Evolutionary conservation across 2,888 invertebrate species (phyloP).

Genomic region (Hybos culiciformis): DNA sequence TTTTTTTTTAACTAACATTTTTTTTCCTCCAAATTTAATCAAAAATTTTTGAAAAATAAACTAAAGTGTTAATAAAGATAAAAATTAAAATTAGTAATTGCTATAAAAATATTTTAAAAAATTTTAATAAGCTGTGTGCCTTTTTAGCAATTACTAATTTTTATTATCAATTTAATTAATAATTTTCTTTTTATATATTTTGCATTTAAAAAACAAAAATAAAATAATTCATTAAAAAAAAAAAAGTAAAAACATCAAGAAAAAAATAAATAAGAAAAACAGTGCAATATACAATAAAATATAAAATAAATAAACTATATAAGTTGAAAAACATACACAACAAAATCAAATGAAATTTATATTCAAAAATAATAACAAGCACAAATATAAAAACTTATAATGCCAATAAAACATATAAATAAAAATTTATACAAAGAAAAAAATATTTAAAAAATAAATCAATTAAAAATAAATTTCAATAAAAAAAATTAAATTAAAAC

Average conservation of each 20-base stretch:
- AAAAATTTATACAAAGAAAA: not conserved
- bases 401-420: too few species aligned
- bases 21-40: too few species aligned
- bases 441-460: not conserved
- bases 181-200: not conserved
- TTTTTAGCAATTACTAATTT: slow-evolving; percentile 56
- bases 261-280: too few species aligned
- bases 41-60: not conserved
- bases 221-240: too few species aligned
- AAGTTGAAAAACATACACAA: not conserved
- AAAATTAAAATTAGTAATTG: slow-evolving; percentile 21
- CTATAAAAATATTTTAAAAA: slow-evolving; percentile 27
- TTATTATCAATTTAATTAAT: not conserved
- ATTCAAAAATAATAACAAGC: not conserved
- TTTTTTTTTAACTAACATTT: too few species aligned
- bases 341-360: not conserved
- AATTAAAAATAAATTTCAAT: not conserved
- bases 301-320: too few species aligned
- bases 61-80: not conserved
- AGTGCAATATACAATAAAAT: too few species aligned
- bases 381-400: too few species aligned
- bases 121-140: slow-evolving; percentile 63
- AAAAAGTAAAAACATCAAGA: too few species aligned
- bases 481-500: not conserved
- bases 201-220: not conserved